These are phyloP conservation scores for Megalops atlanticus DNA, from an alignment of 2,113 vertebrate genomes.

Conservation along the genomic window DNA sequence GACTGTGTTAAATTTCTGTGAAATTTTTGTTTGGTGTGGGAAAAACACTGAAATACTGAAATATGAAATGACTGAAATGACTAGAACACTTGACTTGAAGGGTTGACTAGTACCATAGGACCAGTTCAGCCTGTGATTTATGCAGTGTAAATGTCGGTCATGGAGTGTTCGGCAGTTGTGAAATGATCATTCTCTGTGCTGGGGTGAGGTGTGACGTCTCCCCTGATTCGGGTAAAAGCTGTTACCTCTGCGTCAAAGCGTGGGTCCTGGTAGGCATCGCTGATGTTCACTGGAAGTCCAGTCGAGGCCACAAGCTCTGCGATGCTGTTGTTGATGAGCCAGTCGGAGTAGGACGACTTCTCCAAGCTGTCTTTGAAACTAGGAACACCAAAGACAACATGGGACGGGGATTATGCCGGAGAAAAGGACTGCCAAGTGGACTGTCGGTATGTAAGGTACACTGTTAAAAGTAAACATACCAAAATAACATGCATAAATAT, in stretches of 20 bases:
- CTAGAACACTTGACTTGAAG: no score
- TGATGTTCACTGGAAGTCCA: conserved; percentile 96
- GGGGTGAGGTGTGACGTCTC: background rate
- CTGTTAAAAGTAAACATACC: no score
- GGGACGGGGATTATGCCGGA: background rate
- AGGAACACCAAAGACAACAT: conserved; percentile 25
- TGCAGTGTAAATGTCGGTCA: background rate
- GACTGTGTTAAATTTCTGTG: no score
- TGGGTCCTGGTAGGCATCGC: conserved; percentile 95
- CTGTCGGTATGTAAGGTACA: no score
- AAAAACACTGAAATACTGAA: no score
- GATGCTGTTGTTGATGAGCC: conserved; percentile 97
- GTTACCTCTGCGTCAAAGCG: conserved; percentile 97
- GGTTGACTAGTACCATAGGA: no score
- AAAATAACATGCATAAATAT: no score
- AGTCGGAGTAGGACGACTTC: conserved; percentile 93
- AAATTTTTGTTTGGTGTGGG: background rate
- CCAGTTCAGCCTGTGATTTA: background rate
- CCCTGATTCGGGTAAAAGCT: conserved; percentile 31
- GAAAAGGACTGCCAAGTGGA: no score
- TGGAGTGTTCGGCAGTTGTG: background rate
- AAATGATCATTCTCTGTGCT: background rate
- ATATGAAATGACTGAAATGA: no score
- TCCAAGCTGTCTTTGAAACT: conserved; percentile 96
- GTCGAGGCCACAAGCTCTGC: conserved; percentile 97